Percentiles rank a stretch among this genome's conserved stretches.
Conservation (phyloP, 2,797 vertebrate genomes). For the Micropoecilia bifurca region DNA sequence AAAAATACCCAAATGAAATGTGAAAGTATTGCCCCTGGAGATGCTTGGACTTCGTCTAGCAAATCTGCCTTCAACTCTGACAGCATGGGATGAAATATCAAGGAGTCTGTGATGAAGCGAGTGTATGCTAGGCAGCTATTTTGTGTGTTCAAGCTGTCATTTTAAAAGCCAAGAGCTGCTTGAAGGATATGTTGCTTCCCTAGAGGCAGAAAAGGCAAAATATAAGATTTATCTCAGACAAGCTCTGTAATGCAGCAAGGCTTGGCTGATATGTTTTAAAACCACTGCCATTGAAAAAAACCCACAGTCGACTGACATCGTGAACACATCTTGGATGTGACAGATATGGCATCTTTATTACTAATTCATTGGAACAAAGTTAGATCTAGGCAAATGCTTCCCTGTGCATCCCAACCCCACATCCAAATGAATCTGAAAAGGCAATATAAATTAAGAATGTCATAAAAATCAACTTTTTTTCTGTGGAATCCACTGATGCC, state of each 20-base stretch:
- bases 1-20: constrained; percentile 12
- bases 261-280: constrained; percentile 17
- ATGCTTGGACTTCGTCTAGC: background rate
- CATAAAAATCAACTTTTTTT: background rate
- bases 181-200: constrained; percentile 9
- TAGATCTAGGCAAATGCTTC: constrained; percentile 19
- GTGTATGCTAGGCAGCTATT: background rate
- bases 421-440: background rate
- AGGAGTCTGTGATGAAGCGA: constrained; percentile 14
- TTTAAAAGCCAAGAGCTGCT: constrained; percentile 17
- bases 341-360: constrained; percentile 37
- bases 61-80: constrained; percentile 5
- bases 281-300: constrained; percentile 19
- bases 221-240: constrained; percentile 15
- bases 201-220: background rate
- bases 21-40: background rate
- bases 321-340: constrained; percentile 20
- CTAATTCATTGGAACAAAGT: constrained; percentile 48
- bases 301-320: constrained; percentile 9
- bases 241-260: background rate
- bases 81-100: constrained; percentile 19
- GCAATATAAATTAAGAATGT: background rate
- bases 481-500: no score
- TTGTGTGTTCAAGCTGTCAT: constrained; percentile 20
- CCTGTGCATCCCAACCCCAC: constrained; percentile 9